Percentiles rank a stretch among this genome's conserved stretches.
These are phyloP conservation scores for Vulpes ferrilata DNA, from an alignment of 2,113 vertebrate genomes.

Conservation along the genomic window DNA sequence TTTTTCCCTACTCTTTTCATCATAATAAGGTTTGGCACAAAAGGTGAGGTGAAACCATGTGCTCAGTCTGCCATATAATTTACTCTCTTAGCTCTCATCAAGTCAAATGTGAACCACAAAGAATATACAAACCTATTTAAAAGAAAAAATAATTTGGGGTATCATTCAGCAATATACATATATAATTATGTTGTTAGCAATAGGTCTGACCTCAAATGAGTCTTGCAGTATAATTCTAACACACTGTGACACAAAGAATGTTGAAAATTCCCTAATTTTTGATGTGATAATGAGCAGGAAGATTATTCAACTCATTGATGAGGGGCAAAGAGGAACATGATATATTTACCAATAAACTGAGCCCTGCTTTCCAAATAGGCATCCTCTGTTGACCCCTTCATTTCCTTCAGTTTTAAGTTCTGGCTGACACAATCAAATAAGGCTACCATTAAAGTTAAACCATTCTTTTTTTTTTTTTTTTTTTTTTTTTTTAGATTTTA, in stretches of 20 bases:
- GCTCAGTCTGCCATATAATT: neutral
- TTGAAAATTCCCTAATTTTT: constrained; percentile 4
- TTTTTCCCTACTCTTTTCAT: neutral
- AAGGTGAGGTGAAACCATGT: neutral
- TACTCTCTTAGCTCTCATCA: neutral
- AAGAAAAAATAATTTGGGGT: neutral
- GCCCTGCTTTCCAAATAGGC: neutral
- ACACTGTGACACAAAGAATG: neutral
- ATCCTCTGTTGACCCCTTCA: neutral
- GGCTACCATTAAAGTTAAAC: neutral
- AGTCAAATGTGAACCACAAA: neutral
- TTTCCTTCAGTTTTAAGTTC: constrained; percentile 25
- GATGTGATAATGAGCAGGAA: neutral
- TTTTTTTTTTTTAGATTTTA: no score
- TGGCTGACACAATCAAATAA: constrained; percentile 9
- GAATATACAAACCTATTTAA: neutral
- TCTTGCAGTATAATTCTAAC: neutral
- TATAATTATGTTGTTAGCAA: neutral
- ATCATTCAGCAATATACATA: neutral
- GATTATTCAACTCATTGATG: neutral
- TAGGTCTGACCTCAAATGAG: neutral
- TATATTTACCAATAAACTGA: neutral
- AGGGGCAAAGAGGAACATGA: neutral
- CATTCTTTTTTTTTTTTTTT: no score
- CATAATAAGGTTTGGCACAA: neutral